Evolutionary conservation across 2,113 vertebrate species (phyloP).

Genomic region (Serilophus lunatus): DNA sequence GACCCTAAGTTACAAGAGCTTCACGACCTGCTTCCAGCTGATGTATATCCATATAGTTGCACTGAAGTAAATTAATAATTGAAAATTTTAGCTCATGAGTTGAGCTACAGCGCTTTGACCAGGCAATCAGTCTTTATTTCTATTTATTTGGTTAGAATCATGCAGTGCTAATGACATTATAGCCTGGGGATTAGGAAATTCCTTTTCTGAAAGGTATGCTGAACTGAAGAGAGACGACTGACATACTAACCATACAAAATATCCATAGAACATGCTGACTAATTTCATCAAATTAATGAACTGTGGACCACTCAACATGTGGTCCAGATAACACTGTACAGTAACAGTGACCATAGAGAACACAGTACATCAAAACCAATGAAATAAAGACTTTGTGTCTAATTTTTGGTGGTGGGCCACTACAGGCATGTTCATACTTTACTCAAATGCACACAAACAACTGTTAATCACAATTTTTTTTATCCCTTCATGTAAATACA

Average conservation of each 20-base stretch:
- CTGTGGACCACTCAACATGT: neutral
- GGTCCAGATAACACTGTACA: neutral
- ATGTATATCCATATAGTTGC: neutral
- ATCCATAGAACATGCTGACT: neutral
- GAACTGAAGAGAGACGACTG: neutral
- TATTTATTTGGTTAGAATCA: slow-evolving; percentile 32
- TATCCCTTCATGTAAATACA: neutral
- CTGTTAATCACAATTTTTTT: neutral
- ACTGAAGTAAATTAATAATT: neutral
- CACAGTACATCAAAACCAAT: neutral
- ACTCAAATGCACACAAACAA: neutral
- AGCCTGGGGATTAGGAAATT: slow-evolving; percentile 18
- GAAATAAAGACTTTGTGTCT: neutral
- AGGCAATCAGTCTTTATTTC: neutral
- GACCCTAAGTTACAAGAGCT: neutral
- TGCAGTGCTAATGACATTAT: slow-evolving; percentile 7
- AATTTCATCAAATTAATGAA: slow-evolving; percentile 8
- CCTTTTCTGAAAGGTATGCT: neutral
- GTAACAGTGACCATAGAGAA: neutral
- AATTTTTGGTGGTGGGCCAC: neutral
- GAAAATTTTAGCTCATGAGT: neutral
- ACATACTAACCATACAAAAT: neutral
- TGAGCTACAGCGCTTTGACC: neutral
- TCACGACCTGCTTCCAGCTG: neutral
- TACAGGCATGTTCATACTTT: neutral